Evolutionary conservation across 2,888 invertebrate genomes (phyloP).

Genomic region (Cryptosula pallasiana): DNA sequence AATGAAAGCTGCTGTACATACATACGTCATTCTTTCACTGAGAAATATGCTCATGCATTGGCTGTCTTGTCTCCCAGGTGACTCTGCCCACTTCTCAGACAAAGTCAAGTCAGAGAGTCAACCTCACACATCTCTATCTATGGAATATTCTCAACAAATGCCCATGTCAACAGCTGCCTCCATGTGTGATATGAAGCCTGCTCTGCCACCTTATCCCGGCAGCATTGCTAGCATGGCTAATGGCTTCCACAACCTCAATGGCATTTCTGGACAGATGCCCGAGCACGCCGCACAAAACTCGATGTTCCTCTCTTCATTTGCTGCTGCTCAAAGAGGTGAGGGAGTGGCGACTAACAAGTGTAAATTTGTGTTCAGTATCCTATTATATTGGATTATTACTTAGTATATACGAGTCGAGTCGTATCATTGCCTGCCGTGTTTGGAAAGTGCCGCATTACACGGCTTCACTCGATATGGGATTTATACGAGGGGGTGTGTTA

Average conservation of each 20-base stretch:
- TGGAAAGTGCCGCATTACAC: too few species aligned
- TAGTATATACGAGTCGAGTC: too few species aligned
- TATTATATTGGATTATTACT: too few species aligned
- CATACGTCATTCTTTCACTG: too few species aligned
- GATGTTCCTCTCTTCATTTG: conserved; percentile 16
- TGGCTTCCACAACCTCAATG: neutral
- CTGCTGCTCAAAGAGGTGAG: conserved; percentile 18
- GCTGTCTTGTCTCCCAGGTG: too few species aligned
- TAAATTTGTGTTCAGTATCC: too few species aligned
- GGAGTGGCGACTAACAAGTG: too few species aligned
- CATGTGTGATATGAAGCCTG: conserved; percentile 10
- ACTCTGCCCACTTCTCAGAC: neutral
- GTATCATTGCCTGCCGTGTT: too few species aligned
- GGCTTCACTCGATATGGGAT: too few species aligned
- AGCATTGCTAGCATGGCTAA: neutral
- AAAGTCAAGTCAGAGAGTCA: neutral
- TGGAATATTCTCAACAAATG: neutral
- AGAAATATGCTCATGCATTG: too few species aligned
- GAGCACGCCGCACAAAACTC: neutral
- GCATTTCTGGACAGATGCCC: neutral
- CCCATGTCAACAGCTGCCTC: neutral
- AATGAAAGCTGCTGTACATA: too few species aligned
- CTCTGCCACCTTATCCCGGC: neutral
- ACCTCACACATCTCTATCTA: neutral
- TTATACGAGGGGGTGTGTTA: too few species aligned